Evolutionary conservation across 2,888 invertebrate species (phyloP).

Genomic region (Lathronympha strigana): DNA sequence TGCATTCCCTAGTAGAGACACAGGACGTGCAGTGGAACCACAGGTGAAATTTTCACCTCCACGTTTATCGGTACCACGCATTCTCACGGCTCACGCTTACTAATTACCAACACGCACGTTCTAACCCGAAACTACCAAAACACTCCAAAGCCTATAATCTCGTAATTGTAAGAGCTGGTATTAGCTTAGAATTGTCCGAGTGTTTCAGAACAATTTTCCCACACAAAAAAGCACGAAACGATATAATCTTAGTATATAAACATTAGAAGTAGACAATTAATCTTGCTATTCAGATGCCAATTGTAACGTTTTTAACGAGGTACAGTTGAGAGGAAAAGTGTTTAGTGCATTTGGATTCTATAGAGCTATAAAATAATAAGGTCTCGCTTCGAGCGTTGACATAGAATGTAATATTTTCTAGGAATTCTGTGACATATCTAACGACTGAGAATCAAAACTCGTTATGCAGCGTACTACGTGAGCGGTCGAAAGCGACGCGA

Average conservation of each 20-base stretch:
- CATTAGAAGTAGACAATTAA: slow-evolving; percentile 29
- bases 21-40: too few species aligned
- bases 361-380: too few species aligned
- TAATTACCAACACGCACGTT: slow-evolving; percentile 7
- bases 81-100: slow-evolving; percentile 1
- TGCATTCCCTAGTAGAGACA: not conserved
- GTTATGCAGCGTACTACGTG: too few species aligned
- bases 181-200: not conserved
- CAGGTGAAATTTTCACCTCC: not conserved
- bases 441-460: too few species aligned
- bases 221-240: slow-evolving; percentile 23
- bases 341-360: too few species aligned
- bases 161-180: not conserved
- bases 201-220: slow-evolving; percentile 21
- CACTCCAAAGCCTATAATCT: not conserved
- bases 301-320: slow-evolving; percentile 19
- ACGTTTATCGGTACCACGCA: not conserved
- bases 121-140: not conserved
- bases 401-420: too few species aligned
- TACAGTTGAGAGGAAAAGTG: not conserved
- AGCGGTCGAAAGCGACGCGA: too few species aligned
- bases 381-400: too few species aligned
- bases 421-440: too few species aligned
- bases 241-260: slow-evolving; percentile 31
- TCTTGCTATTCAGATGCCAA: slow-evolving; percentile 36